phyloP scores from a whole-genome alignment of 2,888 invertebrate species.

The Philonicus albiceps region DNA sequence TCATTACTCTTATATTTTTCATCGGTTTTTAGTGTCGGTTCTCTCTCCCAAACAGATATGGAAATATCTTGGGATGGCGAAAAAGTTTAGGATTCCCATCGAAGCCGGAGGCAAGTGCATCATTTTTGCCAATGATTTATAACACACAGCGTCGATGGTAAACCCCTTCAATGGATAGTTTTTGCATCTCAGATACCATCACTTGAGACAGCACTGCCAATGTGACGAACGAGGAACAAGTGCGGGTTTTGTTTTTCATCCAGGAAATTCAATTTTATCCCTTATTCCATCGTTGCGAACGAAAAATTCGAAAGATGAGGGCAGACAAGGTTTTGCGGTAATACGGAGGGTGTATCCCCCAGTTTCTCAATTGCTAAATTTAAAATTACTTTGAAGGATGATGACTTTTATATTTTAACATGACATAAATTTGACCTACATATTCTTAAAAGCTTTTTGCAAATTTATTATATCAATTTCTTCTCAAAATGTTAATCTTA shows the following conservation, averaged over 20 bases:
- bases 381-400: background rate
- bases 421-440: background rate
- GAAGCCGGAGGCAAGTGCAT: background rate
- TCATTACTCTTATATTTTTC: background rate
- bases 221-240: background rate
- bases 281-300: background rate
- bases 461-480: too few relatives aligned
- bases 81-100: background rate
- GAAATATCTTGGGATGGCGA: background rate
- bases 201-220: background rate
- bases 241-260: background rate
- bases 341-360: background rate
- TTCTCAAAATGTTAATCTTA: too few relatives aligned
- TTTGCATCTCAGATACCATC: background rate
- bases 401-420: background rate
- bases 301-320: background rate
- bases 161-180: slow-evolving; percentile 1
- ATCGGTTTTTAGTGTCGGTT: background rate
- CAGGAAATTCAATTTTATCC: background rate
- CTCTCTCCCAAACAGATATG: background rate
- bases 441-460: too few relatives aligned
- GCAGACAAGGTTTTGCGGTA: background rate
- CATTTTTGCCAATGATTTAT: slow-evolving; percentile 20
- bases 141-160: background rate
- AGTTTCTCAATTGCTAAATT: background rate